Evolutionary conservation across 2,113 vertebrate species (phyloP), one percentile per base, ranked within the genome.

Genomic region (Falcunculus frontatus): DNA sequence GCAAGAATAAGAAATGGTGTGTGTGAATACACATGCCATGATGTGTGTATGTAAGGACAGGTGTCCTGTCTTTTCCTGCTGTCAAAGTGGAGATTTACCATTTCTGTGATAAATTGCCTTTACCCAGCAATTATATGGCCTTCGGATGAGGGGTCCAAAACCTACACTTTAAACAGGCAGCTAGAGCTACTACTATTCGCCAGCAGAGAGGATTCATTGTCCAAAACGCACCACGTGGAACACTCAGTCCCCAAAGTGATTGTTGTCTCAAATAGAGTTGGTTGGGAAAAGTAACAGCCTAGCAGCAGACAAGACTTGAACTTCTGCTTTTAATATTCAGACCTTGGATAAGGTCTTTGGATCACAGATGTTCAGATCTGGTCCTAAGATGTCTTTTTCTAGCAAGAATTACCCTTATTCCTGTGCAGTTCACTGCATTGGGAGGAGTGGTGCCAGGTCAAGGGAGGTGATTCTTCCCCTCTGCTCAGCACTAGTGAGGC

Each of bases 1-100:
- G 23, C 3, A 49, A 60, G 79, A 41, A 60, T 52, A 74, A 57
- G 35, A 64, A 44, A 64, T 25, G 16, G 21, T 7, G 14, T 11
- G 5, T 62, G 27, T 84, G 46, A 63, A 67, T 25, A 46, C 23
- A 55, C 4, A 0, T 50, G n/a, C 57, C 0, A 0, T 8, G 21
- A 41, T 57, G 23, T 35, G 11, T 2, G 3, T 46, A 30, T 8
- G 14, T 41, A 70, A 74, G 76, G 73, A 39, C 64, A 74, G 0
- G 0, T 41, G 25, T 67, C 69, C 77, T 63, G 35, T 57, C 30
- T 75, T 78, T 59, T 72, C 73, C 52, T 56, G 64, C 33, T 70
- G 49, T 23, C 59, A 55, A 26, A 88, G 35, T 22, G 47, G 21
- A 0, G 35, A 42, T 73, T 70, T 63, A 63, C 29, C 15, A 11